Percentiles rank a stretch among this genome's conserved stretches.
Evolutionary conservation across 2,113 vertebrate species (phyloP).

Genomic region (human (Homo sapiens)): GRCh38 chr6:66934001-66934500

Average conservation of each 20-base stretch:
- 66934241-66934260: neutral
- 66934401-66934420: neutral
- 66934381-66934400: neutral
- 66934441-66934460: neutral
- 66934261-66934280: neutral
- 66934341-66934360: neutral
- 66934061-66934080: neutral
- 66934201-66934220: neutral
- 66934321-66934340: neutral
- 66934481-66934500: neutral
- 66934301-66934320: neutral
- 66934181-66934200: neutral
- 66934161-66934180: neutral
- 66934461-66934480: neutral
- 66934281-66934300: neutral
- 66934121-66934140: neutral
- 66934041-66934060: neutral
- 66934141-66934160: neutral
- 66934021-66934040: neutral
- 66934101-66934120: neutral
- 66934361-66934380: neutral
- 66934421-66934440: neutral
- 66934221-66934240: neutral
- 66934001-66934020: neutral
- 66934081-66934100: neutral